phyloP scores from a whole-genome alignment of 2,113 vertebrate species.

The Siphamia tubifer region DNA sequence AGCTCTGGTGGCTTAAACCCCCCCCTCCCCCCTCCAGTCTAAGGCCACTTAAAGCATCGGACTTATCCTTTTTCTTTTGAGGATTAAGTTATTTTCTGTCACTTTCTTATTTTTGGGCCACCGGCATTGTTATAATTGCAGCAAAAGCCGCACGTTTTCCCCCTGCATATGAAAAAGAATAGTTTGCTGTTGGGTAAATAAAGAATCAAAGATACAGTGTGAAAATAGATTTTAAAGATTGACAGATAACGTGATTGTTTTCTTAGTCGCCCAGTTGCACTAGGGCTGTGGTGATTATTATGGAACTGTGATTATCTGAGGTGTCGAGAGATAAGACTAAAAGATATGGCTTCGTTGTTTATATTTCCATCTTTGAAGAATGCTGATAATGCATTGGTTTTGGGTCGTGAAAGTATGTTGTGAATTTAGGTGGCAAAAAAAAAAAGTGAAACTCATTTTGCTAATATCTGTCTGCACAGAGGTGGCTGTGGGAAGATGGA shows the following conservation, averaged over 20 bases:
- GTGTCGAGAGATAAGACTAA: slow-evolving; percentile 45
- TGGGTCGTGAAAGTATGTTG: slow-evolving; percentile 1
- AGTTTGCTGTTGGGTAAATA: slow-evolving; percentile 39
- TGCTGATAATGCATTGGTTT: slow-evolving; percentile 40
- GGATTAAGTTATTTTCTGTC: slow-evolving; percentile 78
- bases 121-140: slow-evolving; percentile 74
- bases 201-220: slow-evolving; percentile 30
- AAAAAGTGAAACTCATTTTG: not conserved
- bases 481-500: too few species aligned
- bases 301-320: slow-evolving; percentile 54
- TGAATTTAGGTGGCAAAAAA: not conserved
- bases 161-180: slow-evolving; percentile 25
- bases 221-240: slow-evolving; percentile 69
- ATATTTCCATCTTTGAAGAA: slow-evolving; percentile 29
- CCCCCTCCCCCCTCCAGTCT: too few species aligned
- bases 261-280: slow-evolving; percentile 46
- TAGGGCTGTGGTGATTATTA: slow-evolving; percentile 67
- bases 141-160: slow-evolving; percentile 47
- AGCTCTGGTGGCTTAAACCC: slow-evolving; percentile 68
- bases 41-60: slow-evolving; percentile 75
- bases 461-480: too few species aligned
- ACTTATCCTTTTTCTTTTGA: slow-evolving; percentile 77
- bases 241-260: slow-evolving; percentile 69
- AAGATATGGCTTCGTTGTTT: slow-evolving; percentile 51
- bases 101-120: slow-evolving; percentile 78